Conservation (phyloP, 1,140 invertebrate species). For the Adoxophyes honmai region DNA sequence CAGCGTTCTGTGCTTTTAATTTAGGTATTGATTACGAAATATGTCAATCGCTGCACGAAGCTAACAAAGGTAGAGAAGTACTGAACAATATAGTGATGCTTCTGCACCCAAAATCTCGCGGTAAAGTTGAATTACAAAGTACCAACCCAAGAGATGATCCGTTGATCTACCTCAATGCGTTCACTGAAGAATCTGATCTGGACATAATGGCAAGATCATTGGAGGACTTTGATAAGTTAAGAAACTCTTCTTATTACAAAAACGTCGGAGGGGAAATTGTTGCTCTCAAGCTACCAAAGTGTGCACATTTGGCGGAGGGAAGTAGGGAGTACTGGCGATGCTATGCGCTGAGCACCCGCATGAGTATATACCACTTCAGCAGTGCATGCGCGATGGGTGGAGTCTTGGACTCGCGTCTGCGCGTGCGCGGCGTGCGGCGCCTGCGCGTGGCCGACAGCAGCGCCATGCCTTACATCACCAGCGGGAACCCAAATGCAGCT, state of each 20-base stretch:
- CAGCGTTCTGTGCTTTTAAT: slow-evolving; percentile 16
- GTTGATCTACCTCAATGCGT: slow-evolving; percentile 20
- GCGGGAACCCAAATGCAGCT: slow-evolving; percentile 34
- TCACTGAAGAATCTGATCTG: slow-evolving; percentile 27
- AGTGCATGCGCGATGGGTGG: slow-evolving; percentile 30
- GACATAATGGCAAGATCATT: slow-evolving; percentile 20
- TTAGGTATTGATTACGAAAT: slow-evolving; percentile 21
- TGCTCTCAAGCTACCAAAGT: slow-evolving; percentile 18
- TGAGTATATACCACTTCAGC: slow-evolving; percentile 20
- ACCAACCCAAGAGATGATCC: slow-evolving; percentile 27
- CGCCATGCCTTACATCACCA: slow-evolving; percentile 40
- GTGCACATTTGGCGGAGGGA: slow-evolving; percentile 4
- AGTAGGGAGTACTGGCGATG: slow-evolving; percentile 27
- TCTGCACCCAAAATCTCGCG: slow-evolving; percentile 31
- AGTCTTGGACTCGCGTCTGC: slow-evolving; percentile 38
- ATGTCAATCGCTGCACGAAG: slow-evolving; percentile 25
- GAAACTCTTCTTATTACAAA: slow-evolving; percentile 27
- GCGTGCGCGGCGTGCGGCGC: slow-evolving; percentile 57
- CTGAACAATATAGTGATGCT: slow-evolving; percentile 16
- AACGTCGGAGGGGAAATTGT: slow-evolving; percentile 20
- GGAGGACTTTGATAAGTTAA: slow-evolving; percentile 21
- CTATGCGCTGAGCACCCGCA: slow-evolving; percentile 14
- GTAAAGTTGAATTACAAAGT: slow-evolving; percentile 27
- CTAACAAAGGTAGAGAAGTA: slow-evolving; percentile 21
- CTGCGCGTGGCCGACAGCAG: slow-evolving; percentile 57